phyloP scores from a whole-genome alignment of 2,113 vertebrate species.

The Campylomormyrus numenius region DNA sequence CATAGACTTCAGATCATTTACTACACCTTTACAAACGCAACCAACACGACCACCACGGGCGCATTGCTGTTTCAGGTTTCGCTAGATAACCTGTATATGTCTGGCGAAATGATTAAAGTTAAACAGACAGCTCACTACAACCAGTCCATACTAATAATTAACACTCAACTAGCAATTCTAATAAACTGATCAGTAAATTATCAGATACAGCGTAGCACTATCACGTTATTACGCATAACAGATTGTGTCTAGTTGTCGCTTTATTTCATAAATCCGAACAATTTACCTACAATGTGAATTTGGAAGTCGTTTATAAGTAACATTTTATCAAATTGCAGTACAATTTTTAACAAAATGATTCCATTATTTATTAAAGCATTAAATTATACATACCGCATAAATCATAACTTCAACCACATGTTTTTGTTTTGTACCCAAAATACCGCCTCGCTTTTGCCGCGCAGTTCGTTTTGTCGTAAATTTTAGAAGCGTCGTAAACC shows the following conservation, averaged over 20 bases:
- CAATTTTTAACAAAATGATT: neutral
- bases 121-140: neutral
- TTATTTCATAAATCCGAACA: neutral
- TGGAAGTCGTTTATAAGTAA: neutral
- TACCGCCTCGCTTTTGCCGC: slow-evolving; percentile 62
- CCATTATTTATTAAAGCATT: neutral
- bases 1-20: neutral
- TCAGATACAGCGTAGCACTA: neutral
- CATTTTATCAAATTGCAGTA: neutral
- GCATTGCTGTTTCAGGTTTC: neutral
- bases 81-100: neutral
- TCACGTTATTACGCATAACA: neutral
- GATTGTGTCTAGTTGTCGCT: neutral
- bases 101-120: neutral
- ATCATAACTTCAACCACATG: slow-evolving; percentile 59
- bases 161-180: neutral
- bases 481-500: slow-evolving; percentile 11
- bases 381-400: slow-evolving; percentile 43
- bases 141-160: neutral
- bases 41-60: neutral
- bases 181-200: neutral
- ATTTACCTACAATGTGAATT: neutral
- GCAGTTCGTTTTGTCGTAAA: slow-evolving; percentile 44
- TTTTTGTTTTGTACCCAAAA: slow-evolving; percentile 58
- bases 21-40: neutral